These are phyloP conservation scores for Acronicta alni DNA, from an alignment of 2,888 invertebrate species.

Conservation along the genomic window DNA sequence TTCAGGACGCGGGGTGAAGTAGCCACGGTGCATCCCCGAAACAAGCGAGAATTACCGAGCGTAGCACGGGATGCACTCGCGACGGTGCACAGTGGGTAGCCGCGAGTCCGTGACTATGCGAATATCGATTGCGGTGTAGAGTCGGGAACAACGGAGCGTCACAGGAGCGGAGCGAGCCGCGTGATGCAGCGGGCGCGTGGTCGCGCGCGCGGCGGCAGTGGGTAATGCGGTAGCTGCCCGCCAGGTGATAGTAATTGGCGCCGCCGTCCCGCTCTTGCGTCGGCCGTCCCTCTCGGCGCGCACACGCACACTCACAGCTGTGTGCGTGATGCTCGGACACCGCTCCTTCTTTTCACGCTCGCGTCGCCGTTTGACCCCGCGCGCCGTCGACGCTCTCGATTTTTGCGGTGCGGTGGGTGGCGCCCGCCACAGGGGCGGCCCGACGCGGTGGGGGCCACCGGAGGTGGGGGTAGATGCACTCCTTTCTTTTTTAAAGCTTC, in stretches of 20 bases:
- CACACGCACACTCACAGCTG: conserved; percentile 79
- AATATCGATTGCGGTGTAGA: conserved; percentile 79
- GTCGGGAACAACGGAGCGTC: conserved; percentile 71
- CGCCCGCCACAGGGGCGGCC: conserved; percentile 88
- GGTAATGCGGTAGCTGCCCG: conserved; percentile 91
- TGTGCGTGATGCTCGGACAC: conserved; percentile 83
- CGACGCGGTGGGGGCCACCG: conserved; percentile 80
- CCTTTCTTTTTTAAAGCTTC: conserved; percentile 89
- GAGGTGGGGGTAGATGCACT: conserved; percentile 88
- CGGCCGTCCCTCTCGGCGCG: conserved; percentile 87
- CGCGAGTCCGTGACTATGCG: conserved; percentile 68
- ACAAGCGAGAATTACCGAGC: conserved; percentile 53
- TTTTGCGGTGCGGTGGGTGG: conserved; percentile 91
- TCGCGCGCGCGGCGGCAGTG: conserved; percentile 90
- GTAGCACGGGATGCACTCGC: conserved; percentile 72
- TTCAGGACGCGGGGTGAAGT: conserved; percentile 59
- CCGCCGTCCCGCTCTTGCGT: conserved; percentile 87
- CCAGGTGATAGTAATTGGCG: conserved; percentile 91
- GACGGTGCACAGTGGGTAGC: conserved; percentile 53
- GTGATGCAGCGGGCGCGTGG: conserved; percentile 89
- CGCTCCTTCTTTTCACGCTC: conserved; percentile 89
- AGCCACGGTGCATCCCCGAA: conserved; percentile 64
- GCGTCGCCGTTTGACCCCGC: conserved; percentile 89
- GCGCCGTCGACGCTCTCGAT: conserved; percentile 89
- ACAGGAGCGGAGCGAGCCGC: conserved; percentile 78